A percentile compares a stretch with the other conserved stretches of the same genome.
Evolutionary conservation across 1,140 invertebrate genomes (phyloP).

Genomic region (Carcinoscorpius rotundicauda): DNA sequence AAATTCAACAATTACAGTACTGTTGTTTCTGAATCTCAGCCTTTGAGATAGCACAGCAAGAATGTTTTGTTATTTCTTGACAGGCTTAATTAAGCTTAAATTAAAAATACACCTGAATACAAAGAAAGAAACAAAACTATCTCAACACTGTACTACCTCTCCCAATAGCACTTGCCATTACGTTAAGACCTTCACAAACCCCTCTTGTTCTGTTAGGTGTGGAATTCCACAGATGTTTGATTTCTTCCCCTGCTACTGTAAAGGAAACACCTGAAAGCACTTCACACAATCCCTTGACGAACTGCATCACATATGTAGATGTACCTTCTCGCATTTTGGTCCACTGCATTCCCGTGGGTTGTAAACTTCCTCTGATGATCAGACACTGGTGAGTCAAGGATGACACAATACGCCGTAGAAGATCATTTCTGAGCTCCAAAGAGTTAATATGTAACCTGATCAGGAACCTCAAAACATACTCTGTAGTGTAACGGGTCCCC

Average conservation of each 20-base stretch:
- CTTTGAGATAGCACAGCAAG: no score
- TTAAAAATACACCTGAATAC: no score
- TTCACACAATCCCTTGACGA: slow-evolving; percentile 28
- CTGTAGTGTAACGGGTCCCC: slow-evolving; percentile 49
- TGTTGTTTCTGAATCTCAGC: no score
- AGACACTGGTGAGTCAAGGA: slow-evolving; percentile 51
- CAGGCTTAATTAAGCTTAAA: no score
- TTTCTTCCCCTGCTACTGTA: not conserved
- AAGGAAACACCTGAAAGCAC: slow-evolving; percentile 5
- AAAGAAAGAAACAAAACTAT: not conserved
- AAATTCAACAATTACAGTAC: no score
- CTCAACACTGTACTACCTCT: not conserved
- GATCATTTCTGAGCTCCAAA: slow-evolving; percentile 30
- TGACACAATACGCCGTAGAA: slow-evolving; percentile 48
- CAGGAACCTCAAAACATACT: slow-evolving; percentile 58
- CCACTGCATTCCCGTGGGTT: slow-evolving; percentile 19
- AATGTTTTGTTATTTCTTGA: no score
- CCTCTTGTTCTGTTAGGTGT: not conserved
- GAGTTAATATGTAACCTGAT: slow-evolving; percentile 44
- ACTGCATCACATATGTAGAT: slow-evolving; percentile 36
- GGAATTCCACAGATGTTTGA: not conserved
- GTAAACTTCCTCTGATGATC: slow-evolving; percentile 37
- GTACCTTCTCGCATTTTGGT: slow-evolving; percentile 41
- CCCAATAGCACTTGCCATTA: not conserved
- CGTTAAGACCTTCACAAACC: not conserved